A percentile compares a stretch with the other conserved stretches of the same genome.
These are phyloP conservation scores for Bellardia pandia DNA, from an alignment of 2,888 invertebrate genomes.

Conservation along the genomic window DNA sequence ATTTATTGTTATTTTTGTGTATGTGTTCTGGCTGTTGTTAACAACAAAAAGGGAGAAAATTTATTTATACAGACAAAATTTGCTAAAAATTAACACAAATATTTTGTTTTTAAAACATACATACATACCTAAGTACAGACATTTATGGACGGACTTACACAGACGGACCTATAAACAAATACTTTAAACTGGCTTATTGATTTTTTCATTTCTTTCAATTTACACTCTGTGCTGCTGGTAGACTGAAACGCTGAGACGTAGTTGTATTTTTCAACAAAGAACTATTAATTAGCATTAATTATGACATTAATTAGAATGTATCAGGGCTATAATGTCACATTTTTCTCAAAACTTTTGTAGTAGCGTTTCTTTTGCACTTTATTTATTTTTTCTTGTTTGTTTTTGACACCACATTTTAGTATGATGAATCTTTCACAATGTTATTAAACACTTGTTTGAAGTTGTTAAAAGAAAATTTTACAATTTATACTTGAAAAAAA, in stretches of 20 bases:
- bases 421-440: not conserved
- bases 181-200: constrained; percentile 32
- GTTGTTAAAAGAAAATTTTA: not conserved
- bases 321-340: constrained; percentile 63
- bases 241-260: not conserved
- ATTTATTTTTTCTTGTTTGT: not conserved
- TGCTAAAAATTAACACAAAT: constrained; percentile 69
- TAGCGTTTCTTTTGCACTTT: not conserved
- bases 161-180: not conserved
- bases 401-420: not conserved
- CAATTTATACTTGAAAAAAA: not conserved
- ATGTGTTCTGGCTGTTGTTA: constrained; percentile 9
- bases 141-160: not conserved
- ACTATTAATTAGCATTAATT: constrained; percentile 71
- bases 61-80: constrained; percentile 23
- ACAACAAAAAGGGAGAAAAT: constrained; percentile 42
- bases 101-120: constrained; percentile 41
- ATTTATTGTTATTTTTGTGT: constrained; percentile 50
- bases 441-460: not conserved
- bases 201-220: constrained; percentile 8
- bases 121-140: not conserved
- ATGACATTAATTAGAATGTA: constrained; percentile 65
- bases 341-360: constrained; percentile 8
- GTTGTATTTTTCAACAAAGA: constrained; percentile 48
- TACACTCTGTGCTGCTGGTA: not conserved